Conservation (phyloP, 2,888 invertebrate genomes). For the Pachymerium ferrugineum region DNA sequence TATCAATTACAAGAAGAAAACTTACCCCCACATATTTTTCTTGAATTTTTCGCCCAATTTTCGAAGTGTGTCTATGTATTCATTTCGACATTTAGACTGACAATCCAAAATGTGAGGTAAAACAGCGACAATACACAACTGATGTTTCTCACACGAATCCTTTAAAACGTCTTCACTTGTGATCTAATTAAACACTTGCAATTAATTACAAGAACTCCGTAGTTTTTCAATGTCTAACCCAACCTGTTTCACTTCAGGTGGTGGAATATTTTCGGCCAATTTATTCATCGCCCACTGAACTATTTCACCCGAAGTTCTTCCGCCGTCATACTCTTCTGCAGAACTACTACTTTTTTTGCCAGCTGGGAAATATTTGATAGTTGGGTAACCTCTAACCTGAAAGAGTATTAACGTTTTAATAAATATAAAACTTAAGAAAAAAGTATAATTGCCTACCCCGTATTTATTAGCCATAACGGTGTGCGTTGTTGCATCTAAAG, state of each 20-base stretch:
- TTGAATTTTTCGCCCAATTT: constrained; percentile 84
- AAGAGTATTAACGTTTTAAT: neutral
- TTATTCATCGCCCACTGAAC: constrained; percentile 84
- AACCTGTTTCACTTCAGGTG: constrained; percentile 81
- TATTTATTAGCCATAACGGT: constrained; percentile 73
- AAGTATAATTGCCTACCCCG: constrained; percentile 51
- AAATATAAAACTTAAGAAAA: neutral
- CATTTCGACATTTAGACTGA: constrained; percentile 81
- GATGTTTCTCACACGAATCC: constrained; percentile 73
- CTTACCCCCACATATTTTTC: constrained; percentile 87
- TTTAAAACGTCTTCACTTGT: constrained; percentile 57
- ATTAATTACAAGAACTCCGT: neutral
- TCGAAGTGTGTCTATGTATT: constrained; percentile 69
- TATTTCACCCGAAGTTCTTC: constrained; percentile 82
- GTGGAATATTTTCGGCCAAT: constrained; percentile 76
- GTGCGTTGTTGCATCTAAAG: constrained; percentile 92
- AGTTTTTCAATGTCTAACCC: neutral
- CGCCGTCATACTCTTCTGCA: constrained; percentile 82
- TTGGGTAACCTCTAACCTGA: constrained; percentile 82
- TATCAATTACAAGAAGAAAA: constrained; percentile 36
- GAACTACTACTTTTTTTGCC: constrained; percentile 46
- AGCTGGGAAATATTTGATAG: constrained; percentile 87
- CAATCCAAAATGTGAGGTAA: constrained; percentile 95
- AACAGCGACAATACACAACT: constrained; percentile 84
- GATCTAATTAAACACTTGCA: constrained; percentile 37